A percentile compares a stretch with the other conserved stretches of the same genome.
Conservation (phyloP, 2,888 invertebrate genomes). For the Drosophila recens region DNA sequence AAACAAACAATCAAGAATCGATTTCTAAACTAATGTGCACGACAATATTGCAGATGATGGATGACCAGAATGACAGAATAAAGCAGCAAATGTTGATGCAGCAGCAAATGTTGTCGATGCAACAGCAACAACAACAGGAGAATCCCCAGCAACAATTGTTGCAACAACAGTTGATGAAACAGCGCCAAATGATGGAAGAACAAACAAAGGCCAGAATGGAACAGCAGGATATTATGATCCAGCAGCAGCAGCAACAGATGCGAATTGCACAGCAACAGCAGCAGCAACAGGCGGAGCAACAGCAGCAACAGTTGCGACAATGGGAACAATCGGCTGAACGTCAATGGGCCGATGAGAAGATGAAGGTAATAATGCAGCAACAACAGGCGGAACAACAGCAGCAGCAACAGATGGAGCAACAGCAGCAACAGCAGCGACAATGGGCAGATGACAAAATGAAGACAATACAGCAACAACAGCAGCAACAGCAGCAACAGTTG, state of each 20-base stretch:
- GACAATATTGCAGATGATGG: too few relatives aligned
- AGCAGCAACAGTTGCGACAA: slow-evolving; percentile 25
- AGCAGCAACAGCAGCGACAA: neutral
- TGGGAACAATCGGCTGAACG: slow-evolving; percentile 15
- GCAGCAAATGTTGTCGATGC: neutral
- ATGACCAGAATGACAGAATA: too few relatives aligned
- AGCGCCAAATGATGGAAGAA: neutral
- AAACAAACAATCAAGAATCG: too few relatives aligned
- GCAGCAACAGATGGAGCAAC: slow-evolving; percentile 19
- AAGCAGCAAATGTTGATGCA: neutral
- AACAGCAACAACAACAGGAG: slow-evolving; percentile 18
- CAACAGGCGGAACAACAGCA: slow-evolving; percentile 31
- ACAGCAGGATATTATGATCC: neutral
- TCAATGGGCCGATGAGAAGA: slow-evolving; percentile 11
- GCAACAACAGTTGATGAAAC: slow-evolving; percentile 22
- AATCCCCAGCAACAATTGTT: slow-evolving; percentile 1
- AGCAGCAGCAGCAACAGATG: slow-evolving; percentile 9
- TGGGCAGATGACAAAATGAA: slow-evolving; percentile 31
- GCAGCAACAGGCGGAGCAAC: slow-evolving; percentile 12
- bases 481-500: slow-evolving; percentile 7
- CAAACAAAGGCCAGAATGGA: neutral
- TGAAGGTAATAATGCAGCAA: slow-evolving; percentile 11
- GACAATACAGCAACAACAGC: slow-evolving; percentile 14
- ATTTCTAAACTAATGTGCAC: too few relatives aligned
- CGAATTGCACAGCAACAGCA: slow-evolving; percentile 6